These are phyloP conservation scores for Tipula helvola DNA, from an alignment of 2,888 invertebrate genomes.

Conservation along the genomic window DNA sequence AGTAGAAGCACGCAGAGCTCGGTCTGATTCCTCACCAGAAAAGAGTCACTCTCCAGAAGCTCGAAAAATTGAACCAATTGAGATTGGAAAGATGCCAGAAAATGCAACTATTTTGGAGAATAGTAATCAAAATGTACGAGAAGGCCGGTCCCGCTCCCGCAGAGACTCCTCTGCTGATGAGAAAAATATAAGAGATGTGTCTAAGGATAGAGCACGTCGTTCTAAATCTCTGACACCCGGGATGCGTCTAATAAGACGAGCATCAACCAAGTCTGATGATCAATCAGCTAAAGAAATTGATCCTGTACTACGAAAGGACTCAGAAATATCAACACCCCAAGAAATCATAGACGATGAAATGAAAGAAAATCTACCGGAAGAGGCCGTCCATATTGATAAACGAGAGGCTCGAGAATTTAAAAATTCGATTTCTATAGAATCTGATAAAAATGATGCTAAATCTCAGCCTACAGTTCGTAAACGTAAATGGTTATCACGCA, in stretches of 20 bases:
- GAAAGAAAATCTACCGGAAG: conserved; percentile 17
- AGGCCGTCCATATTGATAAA: conserved; percentile 19
- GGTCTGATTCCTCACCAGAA: conserved; percentile 22
- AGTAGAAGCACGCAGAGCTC: too few relatives aligned
- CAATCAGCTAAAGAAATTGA: not conserved
- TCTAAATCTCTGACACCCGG: not conserved
- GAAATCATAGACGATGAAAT: not conserved
- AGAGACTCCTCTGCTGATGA: not conserved
- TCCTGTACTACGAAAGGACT: not conserved
- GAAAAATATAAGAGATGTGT: not conserved
- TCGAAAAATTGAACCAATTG: not conserved
- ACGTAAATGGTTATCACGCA: conserved; percentile 34
- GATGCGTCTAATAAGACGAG: not conserved
- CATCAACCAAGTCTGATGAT: not conserved
- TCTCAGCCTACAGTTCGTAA: conserved; percentile 36
- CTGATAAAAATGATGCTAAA: conserved; percentile 17
- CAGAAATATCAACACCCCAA: not conserved
- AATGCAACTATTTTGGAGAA: not conserved
- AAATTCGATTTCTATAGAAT: conserved; percentile 10
- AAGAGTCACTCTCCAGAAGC: conserved; percentile 11
- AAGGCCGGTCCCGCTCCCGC: not conserved
- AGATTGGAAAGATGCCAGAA: not conserved
- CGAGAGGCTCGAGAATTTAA: conserved; percentile 16
- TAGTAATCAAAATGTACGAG: not conserved
- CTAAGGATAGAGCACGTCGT: not conserved